Evolutionary conservation across 2,888 invertebrate genomes (phyloP), one percentile per base, ranked within the genome.

Genomic region (Catocala fraxini): DNA sequence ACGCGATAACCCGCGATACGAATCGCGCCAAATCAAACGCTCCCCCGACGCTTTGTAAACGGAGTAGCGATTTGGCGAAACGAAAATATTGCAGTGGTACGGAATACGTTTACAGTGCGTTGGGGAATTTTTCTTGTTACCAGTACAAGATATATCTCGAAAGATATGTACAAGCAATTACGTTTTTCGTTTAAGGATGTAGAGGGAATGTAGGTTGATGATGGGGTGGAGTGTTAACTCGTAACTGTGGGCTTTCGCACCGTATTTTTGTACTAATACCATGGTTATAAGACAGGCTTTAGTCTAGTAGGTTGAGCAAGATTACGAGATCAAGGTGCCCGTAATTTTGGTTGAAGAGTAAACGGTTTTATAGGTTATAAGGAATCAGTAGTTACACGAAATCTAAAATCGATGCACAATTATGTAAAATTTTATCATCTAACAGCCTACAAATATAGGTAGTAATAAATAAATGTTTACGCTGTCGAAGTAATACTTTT

Each of bases 21-120:
- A 81, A 89, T 90, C 86, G 83, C 79, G 83, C 82, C 84, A 85
- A 89, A 89, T 89, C 89, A 90, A 91, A 91, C 85, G 88, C 81
- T 91, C 91, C 91, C 91, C 68, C 62, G 89, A 73, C 84, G 85
- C 73, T 72, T 79, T 74, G 81, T 81, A 81, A 83, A 80, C 81
- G 75, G 69, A 79, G 81, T 81, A 85, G 75, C 86, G 82, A 86
- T 86, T 86, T 82, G 83, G 81, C 70, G 79, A 83, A 63, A 83
- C 77, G 82, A 86, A 91, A 89, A 90, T 89, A 89, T 88, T 84
- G 84, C 79, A 80, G 77, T 71, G 72, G 77, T 77, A 73, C 75
- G 75, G 75, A 86, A 87, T 86, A 86, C 86, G 83, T 87, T 89
- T 89, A 90, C 87, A 84, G 83, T 86, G 82, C 87, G 80, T 83